A percentile compares a stretch with the other conserved stretches of the same genome.
These are phyloP conservation scores for Lymantria monacha DNA, from an alignment of 2,888 invertebrate genomes.

Conservation along the genomic window DNA sequence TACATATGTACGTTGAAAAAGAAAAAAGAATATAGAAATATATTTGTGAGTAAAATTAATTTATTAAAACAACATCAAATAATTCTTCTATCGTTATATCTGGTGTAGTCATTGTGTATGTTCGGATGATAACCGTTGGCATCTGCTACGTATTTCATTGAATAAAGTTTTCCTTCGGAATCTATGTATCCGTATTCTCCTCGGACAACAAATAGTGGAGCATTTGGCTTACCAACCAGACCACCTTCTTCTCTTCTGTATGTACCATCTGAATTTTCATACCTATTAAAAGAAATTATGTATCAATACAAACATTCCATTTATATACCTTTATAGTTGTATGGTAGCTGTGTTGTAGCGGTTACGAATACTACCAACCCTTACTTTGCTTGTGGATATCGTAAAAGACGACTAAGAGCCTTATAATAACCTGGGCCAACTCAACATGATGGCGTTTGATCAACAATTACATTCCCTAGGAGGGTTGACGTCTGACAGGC, in stretches of 20 bases:
- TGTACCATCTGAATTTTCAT: constrained; percentile 75
- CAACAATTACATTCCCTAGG: too few species aligned
- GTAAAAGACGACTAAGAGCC: too few species aligned
- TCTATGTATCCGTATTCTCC: constrained; percentile 81
- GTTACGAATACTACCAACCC: too few species aligned
- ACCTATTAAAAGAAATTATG: constrained; percentile 43
- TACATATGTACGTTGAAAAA: too few species aligned
- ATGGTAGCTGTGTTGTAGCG: too few species aligned
- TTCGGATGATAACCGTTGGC: constrained; percentile 77
- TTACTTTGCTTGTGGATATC: too few species aligned
- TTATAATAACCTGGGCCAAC: too few species aligned
- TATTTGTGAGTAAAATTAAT: not conserved
- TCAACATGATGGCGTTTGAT: too few species aligned
- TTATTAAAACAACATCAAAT: constrained; percentile 34
- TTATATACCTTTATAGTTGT: too few species aligned
- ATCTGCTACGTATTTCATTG: constrained; percentile 82
- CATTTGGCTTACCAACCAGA: constrained; percentile 36
- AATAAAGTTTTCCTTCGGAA: constrained; percentile 62
- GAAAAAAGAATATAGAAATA: too few species aligned
- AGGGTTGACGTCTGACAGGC: too few species aligned
- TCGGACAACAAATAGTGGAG: constrained; percentile 49
- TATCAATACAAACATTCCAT: too few species aligned
- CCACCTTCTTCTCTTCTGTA: constrained; percentile 77
- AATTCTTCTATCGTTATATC: constrained; percentile 69
- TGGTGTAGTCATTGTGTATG: constrained; percentile 42